Evolutionary conservation across 2,797 vertebrate genomes (phyloP), one percentile per base, ranked within the genome.

Genomic region (Sebastes steindachneri): DNA sequence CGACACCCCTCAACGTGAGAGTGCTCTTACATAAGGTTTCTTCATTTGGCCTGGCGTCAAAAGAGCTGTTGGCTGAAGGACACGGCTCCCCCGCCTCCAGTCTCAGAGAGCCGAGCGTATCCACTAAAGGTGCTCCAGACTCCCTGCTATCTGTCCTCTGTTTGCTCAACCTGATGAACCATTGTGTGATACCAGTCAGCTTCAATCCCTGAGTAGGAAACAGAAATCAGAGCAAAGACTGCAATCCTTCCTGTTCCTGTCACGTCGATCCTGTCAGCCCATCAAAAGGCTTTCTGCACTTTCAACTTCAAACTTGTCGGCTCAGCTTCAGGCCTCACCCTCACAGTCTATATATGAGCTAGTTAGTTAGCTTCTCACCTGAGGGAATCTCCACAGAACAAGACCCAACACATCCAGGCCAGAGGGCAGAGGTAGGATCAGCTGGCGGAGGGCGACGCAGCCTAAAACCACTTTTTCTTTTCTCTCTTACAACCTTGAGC

Each of bases 391-490:
- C 26, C 55, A 15, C 62, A 69, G 69, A 76, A 79, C 86, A 87
- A 88, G 86, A 89, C 48, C 31, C 5, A 57, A 75, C 84, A 5
- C 25, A 83, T 90, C 77, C 77, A 10, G 21, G 75, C 78, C 68
- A 21, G 37, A 53, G 77, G 65, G 57, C 67, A 68, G 37, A 75
- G 55, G 45, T 54, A 70, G 57, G 21, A 75, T 72, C 81, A 68
- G 29, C 48, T 71, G 65, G 62, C 23, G 48, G 10, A 75, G 37
- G 10, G 6, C 9, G 55, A 6, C 8, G 2, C 29, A 31, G n/a
- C 31, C 60, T n/a, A 60, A 85, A 81, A 41, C 25, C 3, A 5
- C 17, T 31, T 54, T 64, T 68, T 73, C 23, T 23, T 60, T 55
- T 73, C 8, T 37, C 12, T 65, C 73, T 71, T 58, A 63, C 55